Base-by-base conservation (phyloP, 2,797 vertebrate species). In the Sebastes steindachneri region DNA sequence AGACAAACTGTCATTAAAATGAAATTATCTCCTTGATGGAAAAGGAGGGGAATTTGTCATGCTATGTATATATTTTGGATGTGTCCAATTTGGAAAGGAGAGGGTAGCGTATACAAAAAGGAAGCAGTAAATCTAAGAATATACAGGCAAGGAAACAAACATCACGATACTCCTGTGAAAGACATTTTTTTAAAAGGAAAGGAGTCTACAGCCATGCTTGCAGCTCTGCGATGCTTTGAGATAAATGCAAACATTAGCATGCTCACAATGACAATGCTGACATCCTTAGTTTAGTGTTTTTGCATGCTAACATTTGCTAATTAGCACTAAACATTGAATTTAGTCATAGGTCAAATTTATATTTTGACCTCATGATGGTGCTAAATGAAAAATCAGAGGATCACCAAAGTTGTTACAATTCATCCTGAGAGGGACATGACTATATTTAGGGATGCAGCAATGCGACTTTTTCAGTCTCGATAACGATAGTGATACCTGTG, bases 1-100 rank as follows among this genome's bases (percentile, higher is more conserved):
- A 88, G 96, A 97, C 97, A 98, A 95, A 94, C 97, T 97, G 96
- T 98, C 96, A 97, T 99, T 99, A 98, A 97, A 97, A 96, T 96
- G 53, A 95, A 98, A 97, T 97, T 92, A 97, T 97, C 96, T 95
- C 95, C 95, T 95, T 95, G 96, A 96, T 96, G 94, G 94, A 85
- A 96, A 95, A 78, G 81, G 71, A 80, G 87, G 90, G 91, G 90
- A 92, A 94, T 94, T 93, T 92, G 93, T 94, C 89, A 77, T 79
- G 72, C 75, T 68, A 68, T 82, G 79, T 86, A 69, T 89, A 70
- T 73, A 84, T 86, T 92, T 82, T 75, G 79, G 86, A 82, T 64
- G 53, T 55, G 73, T 79, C 69, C 80, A 83, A 90, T 90, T 89
- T 89, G 72, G 74, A 80, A 81, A 79, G 29, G 19, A 69, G 31